Base-by-base conservation (phyloP, 2,888 invertebrate genomes). In the Lacanobia wlatinum region DNA sequence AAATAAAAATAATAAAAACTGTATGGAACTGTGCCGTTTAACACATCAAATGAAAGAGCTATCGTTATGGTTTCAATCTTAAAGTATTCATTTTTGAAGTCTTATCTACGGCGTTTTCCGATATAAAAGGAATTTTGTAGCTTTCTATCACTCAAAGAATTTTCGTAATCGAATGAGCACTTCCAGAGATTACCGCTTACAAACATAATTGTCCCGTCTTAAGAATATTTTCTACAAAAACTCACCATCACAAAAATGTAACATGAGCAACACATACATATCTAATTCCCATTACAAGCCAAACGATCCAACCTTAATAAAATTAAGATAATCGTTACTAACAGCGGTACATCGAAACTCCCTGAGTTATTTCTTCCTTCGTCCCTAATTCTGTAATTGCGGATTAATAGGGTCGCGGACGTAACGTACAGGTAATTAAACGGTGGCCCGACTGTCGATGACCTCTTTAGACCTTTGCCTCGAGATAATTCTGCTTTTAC, bases 331-430 rank as follows among this genome's bases (percentile, higher is more conserved):
- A 85, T 81, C 78, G 81, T 48, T 60, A 58, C 77, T 60, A 73
- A 78, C 73, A 78, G 65, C 58, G 40, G 73, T 71, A 73, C 50
- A 80, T 79, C 65, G 73, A 70, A 69, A 56, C 66, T 72, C 67
- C 65, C 73, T 69, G 71, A 83, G 70, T 80, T 87, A 87, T 86
- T 82, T 81, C 81, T 76, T 76, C 66, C 73, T 80, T 60, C 76
- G 75, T 72, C 78, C 76, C 76, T 80, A 84, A 84, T 74, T 70
- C 77, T 60, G 85, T 87, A 88, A 87, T 87, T 84, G 84, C 72
- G 78, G 85, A 86, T 88, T 89, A 89, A 88, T 85, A 88, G 84
- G 88, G 85, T 87, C 87, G 83, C 84, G 70, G 78, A 85, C 84
- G 76, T 78, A 74, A 82, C 83, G 78, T 84, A 83, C 78, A 81